Evolutionary conservation across 2,888 invertebrate species (phyloP), one percentile per base, ranked within the genome.

Genomic region (Neoscelio sp.): DNA sequence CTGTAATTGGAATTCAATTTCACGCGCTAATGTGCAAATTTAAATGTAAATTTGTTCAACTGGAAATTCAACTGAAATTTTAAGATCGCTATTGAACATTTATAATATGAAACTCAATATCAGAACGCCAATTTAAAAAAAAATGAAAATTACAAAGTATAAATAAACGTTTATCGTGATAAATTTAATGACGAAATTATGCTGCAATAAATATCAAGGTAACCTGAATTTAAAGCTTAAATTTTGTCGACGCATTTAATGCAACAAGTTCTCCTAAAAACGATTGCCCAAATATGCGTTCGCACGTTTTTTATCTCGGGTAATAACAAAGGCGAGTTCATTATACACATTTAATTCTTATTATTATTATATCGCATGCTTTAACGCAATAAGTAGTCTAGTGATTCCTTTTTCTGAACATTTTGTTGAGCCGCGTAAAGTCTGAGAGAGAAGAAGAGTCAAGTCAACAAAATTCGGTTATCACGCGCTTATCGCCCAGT

Each of bases 1-100:
- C 77, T 82, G 84, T 85, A 84, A 86, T 86, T 85, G 85, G 83
- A 85, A 85, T 85, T 83, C 84, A 85, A 86, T 86, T 84, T 84
- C 82, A 80, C 76, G 81, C 81, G 82, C 81, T 86, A 85, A 86
- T 85, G 83, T 82, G 80, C 82, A 84, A 83, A 86, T 86, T 85
- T 85, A 85, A 85, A 85, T 86, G 86, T 83, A 85, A 86, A 86
- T 84, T 83, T 58, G 83, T 79, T 78, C 78, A 80, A 82, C 80
- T 78, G 80, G 83, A 83, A 81, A 81, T 83, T 82, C 82, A 65
- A 50, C 35, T 52, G 44, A 52, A 50, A 60, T 60, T 33, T 50
- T 50, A 62, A 60, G 60, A 38, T 46, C 23, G 13, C 23, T n/a
- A n/a, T n/a, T n/a, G n/a, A n/a, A n/a, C n/a, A n/a, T n/a, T n/a